Evolutionary conservation across 2,797 vertebrate species (phyloP).

Genomic region (Lagocephalus sceleratus): DNA sequence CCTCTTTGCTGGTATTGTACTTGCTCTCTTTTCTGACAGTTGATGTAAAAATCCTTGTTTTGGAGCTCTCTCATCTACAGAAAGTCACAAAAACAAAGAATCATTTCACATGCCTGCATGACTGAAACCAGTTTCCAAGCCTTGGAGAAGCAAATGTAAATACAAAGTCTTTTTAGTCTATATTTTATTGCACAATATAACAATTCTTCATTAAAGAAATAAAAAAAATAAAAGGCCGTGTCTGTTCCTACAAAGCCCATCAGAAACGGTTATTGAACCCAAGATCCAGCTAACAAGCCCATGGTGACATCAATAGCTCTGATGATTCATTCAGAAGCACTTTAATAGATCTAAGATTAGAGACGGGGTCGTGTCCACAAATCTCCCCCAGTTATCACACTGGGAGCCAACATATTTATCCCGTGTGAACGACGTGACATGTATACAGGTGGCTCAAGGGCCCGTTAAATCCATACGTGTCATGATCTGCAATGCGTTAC

Average conservation of each 20-base stretch:
- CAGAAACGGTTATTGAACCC: slow-evolving; percentile 62
- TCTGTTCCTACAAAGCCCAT: slow-evolving; percentile 34
- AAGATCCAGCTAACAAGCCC: slow-evolving; percentile 58
- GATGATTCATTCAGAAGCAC: slow-evolving; percentile 69
- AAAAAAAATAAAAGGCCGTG: background rate
- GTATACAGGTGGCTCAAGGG: slow-evolving; percentile 60
- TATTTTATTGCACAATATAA: slow-evolving; percentile 3
- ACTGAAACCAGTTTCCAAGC: background rate
- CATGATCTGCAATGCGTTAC: slow-evolving; percentile 64
- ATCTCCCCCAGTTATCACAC: slow-evolving; percentile 68
- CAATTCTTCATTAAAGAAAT: slow-evolving; percentile 19
- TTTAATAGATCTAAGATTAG: slow-evolving; percentile 69
- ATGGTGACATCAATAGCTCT: slow-evolving; percentile 59
- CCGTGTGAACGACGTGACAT: slow-evolving; percentile 52
- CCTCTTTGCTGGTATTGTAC: slow-evolving; percentile 10
- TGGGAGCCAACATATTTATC: slow-evolving; percentile 59
- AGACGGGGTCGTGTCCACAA: slow-evolving; percentile 61
- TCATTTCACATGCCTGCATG: background rate
- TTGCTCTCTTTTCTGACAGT: slow-evolving; percentile 22
- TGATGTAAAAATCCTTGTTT: background rate
- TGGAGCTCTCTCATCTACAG: slow-evolving; percentile 1
- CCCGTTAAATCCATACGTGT: slow-evolving; percentile 72
- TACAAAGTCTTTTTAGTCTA: slow-evolving; percentile 1
- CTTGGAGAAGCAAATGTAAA: slow-evolving; percentile 16
- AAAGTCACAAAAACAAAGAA: slow-evolving; percentile 5